phyloP scores from a whole-genome alignment of 64 coral and sea anemone genomes.

The Montipora cactus region DNA sequence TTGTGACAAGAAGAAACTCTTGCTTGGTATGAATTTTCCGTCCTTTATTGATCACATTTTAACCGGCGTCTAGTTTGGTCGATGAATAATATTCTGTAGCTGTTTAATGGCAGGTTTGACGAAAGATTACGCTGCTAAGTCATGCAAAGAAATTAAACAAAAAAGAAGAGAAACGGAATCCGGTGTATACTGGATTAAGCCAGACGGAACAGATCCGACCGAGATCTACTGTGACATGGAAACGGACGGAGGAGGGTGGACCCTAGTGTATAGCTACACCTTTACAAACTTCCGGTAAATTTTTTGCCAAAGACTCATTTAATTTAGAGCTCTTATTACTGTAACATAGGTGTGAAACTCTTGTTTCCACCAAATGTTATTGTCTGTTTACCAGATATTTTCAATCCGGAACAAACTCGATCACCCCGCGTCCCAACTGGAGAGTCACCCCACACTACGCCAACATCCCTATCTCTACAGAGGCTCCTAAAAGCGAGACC shows the following conservation, averaged over 20 bases:
- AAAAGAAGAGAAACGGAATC: neutral
- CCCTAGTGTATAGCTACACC: slow-evolving; percentile 59
- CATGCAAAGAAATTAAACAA: slow-evolving; percentile 48
- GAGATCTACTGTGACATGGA: slow-evolving; percentile 56
- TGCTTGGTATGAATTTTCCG: neutral
- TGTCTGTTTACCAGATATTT: neutral
- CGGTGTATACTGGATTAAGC: slow-evolving; percentile 60
- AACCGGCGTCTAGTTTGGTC: neutral
- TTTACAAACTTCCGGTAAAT: slow-evolving; percentile 60
- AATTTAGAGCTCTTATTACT: too few species aligned
- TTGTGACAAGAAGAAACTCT: slow-evolving; percentile 6
- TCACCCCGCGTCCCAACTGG: slow-evolving; percentile 62
- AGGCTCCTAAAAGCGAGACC: slow-evolving; percentile 36
- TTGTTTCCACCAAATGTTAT: neutral
- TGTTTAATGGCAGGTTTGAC: slow-evolving; percentile 10
- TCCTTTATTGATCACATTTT: neutral
- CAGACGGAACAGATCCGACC: neutral
- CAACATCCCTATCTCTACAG: slow-evolving; percentile 13
- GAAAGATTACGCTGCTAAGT: slow-evolving; percentile 2
- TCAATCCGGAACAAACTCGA: slow-evolving; percentile 11
- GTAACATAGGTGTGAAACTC: neutral
- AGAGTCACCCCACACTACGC: neutral
- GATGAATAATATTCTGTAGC: neutral
- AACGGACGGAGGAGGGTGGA: slow-evolving; percentile 63
- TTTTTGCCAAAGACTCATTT: neutral